phyloP scores from a whole-genome alignment of 2,797 vertebrate species.

The Pagetopsis macropterus region DNA sequence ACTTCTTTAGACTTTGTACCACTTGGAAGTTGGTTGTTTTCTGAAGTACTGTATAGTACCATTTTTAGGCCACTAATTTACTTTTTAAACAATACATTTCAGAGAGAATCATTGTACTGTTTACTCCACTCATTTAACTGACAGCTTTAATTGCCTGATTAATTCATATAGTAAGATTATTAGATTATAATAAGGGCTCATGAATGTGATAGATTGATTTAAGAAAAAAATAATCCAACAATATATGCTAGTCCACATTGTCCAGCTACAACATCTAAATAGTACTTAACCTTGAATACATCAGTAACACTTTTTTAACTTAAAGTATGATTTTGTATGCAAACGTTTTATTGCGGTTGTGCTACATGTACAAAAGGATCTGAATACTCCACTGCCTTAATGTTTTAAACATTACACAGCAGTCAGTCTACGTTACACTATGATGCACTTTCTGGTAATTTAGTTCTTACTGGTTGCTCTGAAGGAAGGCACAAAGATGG shows the following conservation, averaged over 20 bases:
- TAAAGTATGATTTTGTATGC: background rate
- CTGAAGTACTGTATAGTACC: background rate
- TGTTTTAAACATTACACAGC: background rate
- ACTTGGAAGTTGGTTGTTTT: background rate
- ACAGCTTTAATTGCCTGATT: background rate
- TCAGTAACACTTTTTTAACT: background rate
- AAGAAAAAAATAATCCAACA: background rate
- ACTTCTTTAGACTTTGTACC: background rate
- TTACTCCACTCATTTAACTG: background rate
- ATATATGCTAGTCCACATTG: too few relatives aligned
- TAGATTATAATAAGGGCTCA: background rate
- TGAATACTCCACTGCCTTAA: background rate
- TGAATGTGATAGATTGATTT: background rate
- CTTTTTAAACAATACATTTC: background rate
- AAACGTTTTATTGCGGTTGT: background rate
- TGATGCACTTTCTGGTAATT: background rate
- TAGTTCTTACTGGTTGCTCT: background rate
- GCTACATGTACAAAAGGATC: background rate
- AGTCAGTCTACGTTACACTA: background rate
- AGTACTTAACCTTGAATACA: background rate
- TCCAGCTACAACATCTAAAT: background rate
- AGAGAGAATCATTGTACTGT: background rate
- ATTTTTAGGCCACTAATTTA: background rate
- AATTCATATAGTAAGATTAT: background rate
- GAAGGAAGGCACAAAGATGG: too few relatives aligned